Evolutionary conservation across 2,113 vertebrate species (phyloP).

Genomic region (Nothocercus nigrocapillus): DNA sequence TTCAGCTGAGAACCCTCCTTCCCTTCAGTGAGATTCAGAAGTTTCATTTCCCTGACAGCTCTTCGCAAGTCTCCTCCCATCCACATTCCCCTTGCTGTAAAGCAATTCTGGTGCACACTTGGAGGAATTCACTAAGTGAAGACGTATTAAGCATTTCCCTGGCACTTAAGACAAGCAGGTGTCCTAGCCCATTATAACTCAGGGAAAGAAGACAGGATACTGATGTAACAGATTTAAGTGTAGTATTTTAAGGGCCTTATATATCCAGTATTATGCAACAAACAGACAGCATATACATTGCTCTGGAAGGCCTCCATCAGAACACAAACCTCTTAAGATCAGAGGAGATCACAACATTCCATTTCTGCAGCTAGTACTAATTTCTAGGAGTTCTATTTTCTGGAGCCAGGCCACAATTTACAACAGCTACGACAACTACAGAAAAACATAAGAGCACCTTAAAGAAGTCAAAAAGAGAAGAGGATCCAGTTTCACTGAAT

Average conservation of each 20-base stretch:
- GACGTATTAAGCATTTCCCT: not conserved
- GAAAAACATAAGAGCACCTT: not conserved
- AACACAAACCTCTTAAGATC: fast-evolving
- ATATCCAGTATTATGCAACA: not conserved
- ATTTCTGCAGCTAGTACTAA: not conserved
- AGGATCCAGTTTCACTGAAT: not conserved
- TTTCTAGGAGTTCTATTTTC: not conserved
- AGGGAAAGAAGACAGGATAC: not conserved
- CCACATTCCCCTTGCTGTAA: fast-evolving
- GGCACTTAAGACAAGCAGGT: not conserved
- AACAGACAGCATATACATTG: not conserved
- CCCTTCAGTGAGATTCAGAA: not conserved
- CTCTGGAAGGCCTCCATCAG: not conserved
- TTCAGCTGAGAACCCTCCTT: not conserved
- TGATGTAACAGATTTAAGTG: not conserved
- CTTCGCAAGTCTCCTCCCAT: not conserved
- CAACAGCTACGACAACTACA: not conserved
- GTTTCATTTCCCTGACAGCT: not conserved
- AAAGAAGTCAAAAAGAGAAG: not conserved
- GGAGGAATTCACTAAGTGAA: not conserved
- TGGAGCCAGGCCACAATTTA: not conserved
- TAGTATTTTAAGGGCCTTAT: not conserved
- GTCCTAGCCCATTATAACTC: not conserved
- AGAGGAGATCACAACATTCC: not conserved
- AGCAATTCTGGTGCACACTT: not conserved